Evolutionary conservation across 2,888 invertebrate species (phyloP).

Genomic region (Synanthedon tipuliformis): DNA sequence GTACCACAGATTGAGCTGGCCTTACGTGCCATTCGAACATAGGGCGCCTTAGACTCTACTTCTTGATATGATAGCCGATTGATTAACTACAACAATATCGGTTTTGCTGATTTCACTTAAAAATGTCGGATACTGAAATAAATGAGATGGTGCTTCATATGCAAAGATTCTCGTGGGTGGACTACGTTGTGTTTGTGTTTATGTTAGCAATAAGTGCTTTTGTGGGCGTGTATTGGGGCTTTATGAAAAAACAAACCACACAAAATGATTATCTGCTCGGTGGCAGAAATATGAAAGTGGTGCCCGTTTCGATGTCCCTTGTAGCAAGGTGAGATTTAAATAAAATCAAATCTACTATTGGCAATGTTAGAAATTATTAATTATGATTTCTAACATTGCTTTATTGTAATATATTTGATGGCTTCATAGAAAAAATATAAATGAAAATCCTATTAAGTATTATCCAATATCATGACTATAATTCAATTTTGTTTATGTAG

Average conservation of each 20-base stretch:
- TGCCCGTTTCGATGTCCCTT: conserved; percentile 87
- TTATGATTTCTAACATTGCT: too few species aligned
- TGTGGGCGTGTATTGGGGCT: conserved; percentile 87
- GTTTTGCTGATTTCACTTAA: conserved; percentile 3
- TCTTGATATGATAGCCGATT: conserved; percentile 9
- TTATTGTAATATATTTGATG: neutral
- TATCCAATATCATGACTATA: too few species aligned
- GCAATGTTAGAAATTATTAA: conserved; percentile 5
- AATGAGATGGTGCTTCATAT: conserved; percentile 62
- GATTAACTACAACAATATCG: neutral
- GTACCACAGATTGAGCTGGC: conserved; percentile 52
- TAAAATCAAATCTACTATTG: too few species aligned
- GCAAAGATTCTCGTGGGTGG: conserved; percentile 77
- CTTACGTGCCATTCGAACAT: conserved; percentile 32
- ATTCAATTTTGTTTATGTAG: too few species aligned
- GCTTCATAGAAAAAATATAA: neutral
- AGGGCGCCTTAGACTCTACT: conserved; percentile 26
- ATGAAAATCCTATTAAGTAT: too few species aligned
- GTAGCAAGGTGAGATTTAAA: conserved; percentile 76
- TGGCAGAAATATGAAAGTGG: conserved; percentile 82
- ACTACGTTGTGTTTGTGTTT: conserved; percentile 81
- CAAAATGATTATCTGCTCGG: conserved; percentile 84
- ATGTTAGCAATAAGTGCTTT: conserved; percentile 82
- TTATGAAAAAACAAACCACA: conserved; percentile 73
- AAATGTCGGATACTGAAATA: conserved; percentile 45